Conservation (phyloP, 2,888 invertebrate species). For the Boloria selene region DNA sequence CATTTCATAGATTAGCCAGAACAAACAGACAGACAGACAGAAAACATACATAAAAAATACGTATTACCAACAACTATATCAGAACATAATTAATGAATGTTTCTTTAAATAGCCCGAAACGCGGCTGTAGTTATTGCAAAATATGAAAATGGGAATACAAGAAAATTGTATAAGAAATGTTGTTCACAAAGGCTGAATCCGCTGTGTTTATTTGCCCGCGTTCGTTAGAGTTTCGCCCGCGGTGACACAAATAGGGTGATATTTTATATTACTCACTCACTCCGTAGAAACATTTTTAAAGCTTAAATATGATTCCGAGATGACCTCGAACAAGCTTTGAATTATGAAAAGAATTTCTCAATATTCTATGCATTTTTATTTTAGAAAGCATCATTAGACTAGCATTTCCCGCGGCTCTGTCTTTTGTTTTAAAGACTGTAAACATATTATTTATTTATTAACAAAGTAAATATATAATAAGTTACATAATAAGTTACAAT, state of each 20-base stretch:
- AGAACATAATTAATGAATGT: too few species aligned
- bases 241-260: slow-evolving; percentile 31
- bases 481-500: too few species aligned
- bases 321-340: slow-evolving; percentile 7
- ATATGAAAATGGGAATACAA: slow-evolving; percentile 20
- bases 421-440: too few species aligned
- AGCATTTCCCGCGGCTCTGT: too few species aligned
- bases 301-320: slow-evolving; percentile 7
- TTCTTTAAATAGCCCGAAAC: too few species aligned
- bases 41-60: too few species aligned
- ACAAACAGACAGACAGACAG: too few species aligned
- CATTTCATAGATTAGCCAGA: too few species aligned
- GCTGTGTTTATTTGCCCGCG: slow-evolving; percentile 29
- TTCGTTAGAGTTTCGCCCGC: slow-evolving; percentile 34
- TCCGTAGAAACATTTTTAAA: slow-evolving; percentile 13
- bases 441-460: too few species aligned
- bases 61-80: too few species aligned
- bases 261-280: slow-evolving; percentile 17
- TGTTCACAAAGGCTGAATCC: slow-evolving; percentile 20
- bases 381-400: too few species aligned
- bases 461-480: too few species aligned
- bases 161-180: slow-evolving; percentile 17
- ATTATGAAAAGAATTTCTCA: not conserved
- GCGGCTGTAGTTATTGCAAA: slow-evolving; percentile 2
- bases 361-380: not conserved